Base-by-base conservation (phyloP, 2,888 invertebrate species). In the Cephus pulcher region DNA sequence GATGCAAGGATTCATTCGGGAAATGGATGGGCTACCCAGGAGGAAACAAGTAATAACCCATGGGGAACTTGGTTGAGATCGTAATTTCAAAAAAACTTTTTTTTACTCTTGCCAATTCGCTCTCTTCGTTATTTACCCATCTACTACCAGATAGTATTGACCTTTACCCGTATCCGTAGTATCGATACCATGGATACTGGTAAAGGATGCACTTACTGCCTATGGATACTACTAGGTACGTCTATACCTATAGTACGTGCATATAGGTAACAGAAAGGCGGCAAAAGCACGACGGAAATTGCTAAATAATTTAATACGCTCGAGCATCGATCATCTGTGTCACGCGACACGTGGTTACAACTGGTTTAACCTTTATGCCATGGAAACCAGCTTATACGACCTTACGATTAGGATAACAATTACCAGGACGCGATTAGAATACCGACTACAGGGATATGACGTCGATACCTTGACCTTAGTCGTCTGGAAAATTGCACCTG, bases 221-320 rank as follows among this genome's bases (percentile, higher is more conserved):
- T 37, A 37, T 37, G 37, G 37, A 37, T 15, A 4, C 37, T 37
- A 37, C 37, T 6, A 15, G 15, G 15, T 15, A 15, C 0, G 12
- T 40, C 15, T 40, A 40, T 40, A 40, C 6, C 40, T 40, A 40
- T 15, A 40, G 40, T 15, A 40, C 15, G 40, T 40, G 40, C 15
- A 40, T 15, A 15, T 40, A 40, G 15, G 40, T 40, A 40, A 40
- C 40, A 15, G 40, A 40, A 15, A 40, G 15, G 70, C 15, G 30
- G 70, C 70, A 15, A 70, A 30, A 12, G 70, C 70, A 33, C 82
- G 81, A 81, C 83, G 84, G 82, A 85, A 86, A 88, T 89, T 82
- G 83, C 83, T 88, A 86, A 89, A 89, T 89, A 88, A 89, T 89
- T 89, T 85, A 88, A 88, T 84, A 79, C 83, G 78, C 79, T 77